Conservation (phyloP, 92 coral and sea anemone genomes). For the Desmophyllum pertusum region DNA sequence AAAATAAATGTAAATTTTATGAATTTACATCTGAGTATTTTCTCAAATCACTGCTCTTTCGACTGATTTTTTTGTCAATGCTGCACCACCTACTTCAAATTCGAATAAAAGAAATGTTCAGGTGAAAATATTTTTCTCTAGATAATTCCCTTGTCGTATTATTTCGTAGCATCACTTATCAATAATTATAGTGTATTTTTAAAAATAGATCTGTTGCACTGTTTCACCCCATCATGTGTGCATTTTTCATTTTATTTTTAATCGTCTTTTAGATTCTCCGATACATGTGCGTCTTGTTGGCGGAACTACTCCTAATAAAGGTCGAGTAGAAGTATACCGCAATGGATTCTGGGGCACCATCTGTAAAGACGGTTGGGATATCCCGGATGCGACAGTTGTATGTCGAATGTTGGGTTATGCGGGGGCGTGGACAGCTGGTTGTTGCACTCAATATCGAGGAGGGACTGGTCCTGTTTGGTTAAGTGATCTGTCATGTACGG, state of each 20-base stretch:
- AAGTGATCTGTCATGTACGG: slow-evolving; percentile 15
- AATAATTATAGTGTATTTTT: too few species aligned
- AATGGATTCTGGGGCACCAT: slow-evolving; percentile 33
- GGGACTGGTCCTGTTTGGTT: slow-evolving; percentile 34
- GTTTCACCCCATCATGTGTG: neutral
- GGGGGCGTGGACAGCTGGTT: slow-evolving; percentile 28
- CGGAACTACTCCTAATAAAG: slow-evolving; percentile 10
- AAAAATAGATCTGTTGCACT: too few species aligned
- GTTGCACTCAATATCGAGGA: neutral
- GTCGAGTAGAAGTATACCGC: slow-evolving; percentile 28
- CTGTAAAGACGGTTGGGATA: slow-evolving; percentile 33
- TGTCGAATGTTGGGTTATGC: slow-evolving; percentile 31
- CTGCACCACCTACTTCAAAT: neutral
- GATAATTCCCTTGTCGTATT: neutral
- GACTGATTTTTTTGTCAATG: neutral
- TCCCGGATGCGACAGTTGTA: slow-evolving; percentile 27
- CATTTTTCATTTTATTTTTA: neutral
- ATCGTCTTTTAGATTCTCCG: slow-evolving; percentile 2
- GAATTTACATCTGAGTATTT: too few species aligned
- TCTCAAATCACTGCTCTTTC: too few species aligned
- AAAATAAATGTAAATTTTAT: too few species aligned
- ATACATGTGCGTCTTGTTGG: slow-evolving; percentile 18
- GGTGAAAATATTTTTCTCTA: neutral
- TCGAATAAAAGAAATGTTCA: neutral
- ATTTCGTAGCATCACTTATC: too few species aligned